Evolutionary conservation across 1,140 invertebrate species (phyloP).

Genomic region (Scaptomyza pallida): DNA sequence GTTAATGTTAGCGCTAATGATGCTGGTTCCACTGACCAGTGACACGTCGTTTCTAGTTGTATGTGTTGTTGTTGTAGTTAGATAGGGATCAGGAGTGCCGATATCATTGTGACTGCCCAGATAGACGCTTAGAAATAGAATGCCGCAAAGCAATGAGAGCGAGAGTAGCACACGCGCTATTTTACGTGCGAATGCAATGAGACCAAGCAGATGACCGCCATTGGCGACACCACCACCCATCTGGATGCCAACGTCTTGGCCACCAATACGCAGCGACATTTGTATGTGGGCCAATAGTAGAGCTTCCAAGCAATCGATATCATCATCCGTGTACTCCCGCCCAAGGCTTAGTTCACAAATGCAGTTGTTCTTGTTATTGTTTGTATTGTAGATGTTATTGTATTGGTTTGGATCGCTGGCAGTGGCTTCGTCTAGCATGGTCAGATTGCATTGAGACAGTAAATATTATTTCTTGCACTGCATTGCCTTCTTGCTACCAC

Average conservation of each 20-base stretch:
- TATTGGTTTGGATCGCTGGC: conserved; percentile 18
- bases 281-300: conserved; percentile 54
- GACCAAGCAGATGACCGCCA: conserved; percentile 73
- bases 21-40: conserved; percentile 15
- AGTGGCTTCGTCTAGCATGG: conserved; percentile 59
- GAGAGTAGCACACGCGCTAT: conserved; percentile 72
- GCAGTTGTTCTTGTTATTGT: conserved; percentile 35
- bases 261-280: conserved; percentile 33
- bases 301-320: conserved; percentile 47
- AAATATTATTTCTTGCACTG: conserved; percentile 77
- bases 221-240: conserved; percentile 75
- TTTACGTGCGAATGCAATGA: conserved; percentile 79
- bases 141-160: conserved; percentile 70
- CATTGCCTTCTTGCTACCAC: conserved; percentile 30
- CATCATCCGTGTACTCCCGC: conserved; percentile 36
- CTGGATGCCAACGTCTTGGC: conserved; percentile 22
- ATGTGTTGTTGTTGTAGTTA: conserved; percentile 1
- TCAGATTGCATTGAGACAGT: conserved; percentile 78
- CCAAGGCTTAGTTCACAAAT: conserved; percentile 50
- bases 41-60: conserved; percentile 1
- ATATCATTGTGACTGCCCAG: conserved; percentile 38
- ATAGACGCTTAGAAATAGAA: conserved; percentile 70
- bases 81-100: background rate
- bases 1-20: conserved; percentile 13
- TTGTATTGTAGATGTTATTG: conserved; percentile 9